Evolutionary conservation across 2,797 vertebrate genomes (phyloP), one percentile per base, ranked within the genome.

Genomic region (Erethizon dorsatum): DNA sequence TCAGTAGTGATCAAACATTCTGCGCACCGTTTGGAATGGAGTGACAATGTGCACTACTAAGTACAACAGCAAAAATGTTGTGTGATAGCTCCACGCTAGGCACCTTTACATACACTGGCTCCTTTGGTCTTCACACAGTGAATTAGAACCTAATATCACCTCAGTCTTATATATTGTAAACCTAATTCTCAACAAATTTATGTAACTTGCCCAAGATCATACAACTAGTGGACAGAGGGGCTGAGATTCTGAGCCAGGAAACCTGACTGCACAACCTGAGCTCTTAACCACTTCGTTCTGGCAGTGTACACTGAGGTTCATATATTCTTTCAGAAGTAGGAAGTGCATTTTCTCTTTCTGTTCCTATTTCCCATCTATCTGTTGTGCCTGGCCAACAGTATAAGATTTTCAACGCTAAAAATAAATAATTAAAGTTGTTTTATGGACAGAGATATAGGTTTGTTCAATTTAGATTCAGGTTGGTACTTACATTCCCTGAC

Each of bases 381-480:
- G 2, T 59, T 52, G 52, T 28, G 24, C 31, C 50, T 86, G 47
- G 24, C 45, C 56, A 33, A 15, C 13, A 41, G 83, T 47, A 73
- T 61, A 86, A 78, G 1, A 2, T 87, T 90, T 67, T 54, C 52
- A 56, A 15, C 52, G 52, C 52, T 82, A 24, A 80, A 77, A 33
- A 91, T 63, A 37, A 91, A 91, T 41, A 57, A 69, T 61, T 28
- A 75, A 28, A 50, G 26, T 61, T 87, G 9, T 8, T 84, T 77
- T 52, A 67, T 28, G 11, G 56, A 71, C 37, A 80, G 78, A 92
- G 5, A 17, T 73, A 50, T 5, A 83, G 15, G n/a, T 83, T 86
- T 4, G 9, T 71, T 91, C 37, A 65, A 33, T 92, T 92, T 92
- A 91, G 57, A 93, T 90, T 96, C 67, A 54, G 15, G 52, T 77